Evolutionary conservation across 2,113 vertebrate genomes (phyloP).

Genomic region (Trogon surrucura): DNA sequence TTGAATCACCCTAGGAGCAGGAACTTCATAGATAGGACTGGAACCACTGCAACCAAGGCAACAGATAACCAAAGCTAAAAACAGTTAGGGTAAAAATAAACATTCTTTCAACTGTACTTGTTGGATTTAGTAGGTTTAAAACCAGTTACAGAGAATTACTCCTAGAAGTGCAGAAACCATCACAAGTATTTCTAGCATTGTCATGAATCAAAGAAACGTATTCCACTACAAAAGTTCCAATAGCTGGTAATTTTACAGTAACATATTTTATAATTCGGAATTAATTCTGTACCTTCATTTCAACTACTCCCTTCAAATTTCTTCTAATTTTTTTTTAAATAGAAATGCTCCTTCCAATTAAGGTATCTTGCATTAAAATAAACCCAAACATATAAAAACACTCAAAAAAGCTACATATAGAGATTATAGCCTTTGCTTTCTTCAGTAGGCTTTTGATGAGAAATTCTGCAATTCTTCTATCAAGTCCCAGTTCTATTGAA

Average conservation of each 20-base stretch:
- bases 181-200: background rate
- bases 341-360: background rate
- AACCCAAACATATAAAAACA: background rate
- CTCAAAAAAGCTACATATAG: background rate
- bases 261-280: background rate
- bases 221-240: background rate
- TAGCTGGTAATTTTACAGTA: background rate
- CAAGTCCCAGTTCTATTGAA: background rate
- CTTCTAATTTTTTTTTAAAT: background rate
- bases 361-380: background rate
- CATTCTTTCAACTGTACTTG: background rate
- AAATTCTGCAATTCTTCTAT: background rate
- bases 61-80: conserved; percentile 52
- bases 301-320: background rate
- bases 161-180: conserved; percentile 5
- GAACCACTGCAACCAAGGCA: conserved; percentile 54
- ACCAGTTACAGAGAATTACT: background rate
- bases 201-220: background rate
- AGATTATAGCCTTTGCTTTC: background rate
- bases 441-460: background rate
- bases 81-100: conserved; percentile 47
- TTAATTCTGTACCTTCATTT: background rate
- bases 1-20: background rate
- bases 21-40: conserved; percentile 11
- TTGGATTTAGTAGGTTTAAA: background rate